A percentile compares a stretch with the other conserved stretches of the same genome.
These are phyloP conservation scores for Gasterosteus nipponicus DNA, from an alignment of 2,113 vertebrate genomes.

Conservation along the genomic window DNA sequence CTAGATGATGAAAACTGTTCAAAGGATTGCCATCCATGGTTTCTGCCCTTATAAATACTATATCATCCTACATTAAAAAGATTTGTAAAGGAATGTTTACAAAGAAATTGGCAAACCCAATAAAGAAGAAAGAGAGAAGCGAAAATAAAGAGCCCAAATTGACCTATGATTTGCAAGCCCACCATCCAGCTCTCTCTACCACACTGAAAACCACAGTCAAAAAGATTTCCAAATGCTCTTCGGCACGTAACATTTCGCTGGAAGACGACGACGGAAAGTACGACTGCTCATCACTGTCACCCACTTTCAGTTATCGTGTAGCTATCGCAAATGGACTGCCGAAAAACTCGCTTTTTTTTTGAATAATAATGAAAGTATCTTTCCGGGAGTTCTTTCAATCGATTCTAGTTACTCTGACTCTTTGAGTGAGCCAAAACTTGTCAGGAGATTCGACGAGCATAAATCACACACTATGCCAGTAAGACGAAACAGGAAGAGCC, in stretches of 20 bases:
- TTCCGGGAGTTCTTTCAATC: conserved; percentile 88
- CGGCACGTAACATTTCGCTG: conserved; percentile 88
- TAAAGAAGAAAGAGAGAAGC: conserved; percentile 91
- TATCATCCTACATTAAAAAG: conserved; percentile 91
- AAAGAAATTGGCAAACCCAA: conserved; percentile 96
- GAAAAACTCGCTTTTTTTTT: conserved; percentile 81
- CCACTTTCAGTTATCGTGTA: conserved; percentile 96
- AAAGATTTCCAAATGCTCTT: conserved; percentile 93
- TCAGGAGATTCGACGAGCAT: conserved; percentile 82
- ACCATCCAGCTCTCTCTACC: conserved; percentile 88
- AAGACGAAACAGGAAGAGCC: conserved; percentile 94
- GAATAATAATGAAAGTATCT: conserved; percentile 85
- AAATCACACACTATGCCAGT: conserved; percentile 92
- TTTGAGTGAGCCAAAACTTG: conserved; percentile 86
- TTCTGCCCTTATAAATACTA: conserved; percentile 90
- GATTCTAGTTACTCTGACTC: conserved; percentile 90
- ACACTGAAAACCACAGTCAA: conserved; percentile 94
- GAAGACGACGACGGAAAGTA: conserved; percentile 87
- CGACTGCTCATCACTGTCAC: conserved; percentile 94
- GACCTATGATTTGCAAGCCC: conserved; percentile 81
- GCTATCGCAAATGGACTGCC: conserved; percentile 96
- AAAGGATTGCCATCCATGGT: conserved; percentile 90
- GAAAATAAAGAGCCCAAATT: conserved; percentile 88
- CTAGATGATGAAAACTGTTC: conserved; percentile 70
- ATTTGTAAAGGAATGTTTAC: conserved; percentile 99